Evolutionary conservation across 1,140 invertebrate genomes (phyloP).

Genomic region (Aphelenchoides besseyi): DNA sequence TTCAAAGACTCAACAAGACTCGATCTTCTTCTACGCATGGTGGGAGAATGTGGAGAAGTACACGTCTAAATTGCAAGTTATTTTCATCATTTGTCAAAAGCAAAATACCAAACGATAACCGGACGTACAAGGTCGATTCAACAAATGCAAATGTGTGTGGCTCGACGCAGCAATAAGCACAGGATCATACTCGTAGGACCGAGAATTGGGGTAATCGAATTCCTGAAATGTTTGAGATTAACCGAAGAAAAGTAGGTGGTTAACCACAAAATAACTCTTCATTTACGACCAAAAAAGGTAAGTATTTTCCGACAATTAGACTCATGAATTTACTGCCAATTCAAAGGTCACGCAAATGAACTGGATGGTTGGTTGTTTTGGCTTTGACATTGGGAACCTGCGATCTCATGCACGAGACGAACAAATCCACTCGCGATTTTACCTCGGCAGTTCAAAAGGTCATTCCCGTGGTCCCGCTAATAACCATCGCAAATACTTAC

Average conservation of each 20-base stretch:
- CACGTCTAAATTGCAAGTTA: neutral
- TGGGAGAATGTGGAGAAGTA: neutral
- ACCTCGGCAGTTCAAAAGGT: neutral
- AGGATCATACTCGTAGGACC: slow-evolving; percentile 20
- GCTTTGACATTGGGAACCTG: no score
- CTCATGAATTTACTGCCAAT: no score
- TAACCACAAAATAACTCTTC: no score
- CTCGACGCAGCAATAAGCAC: slow-evolving; percentile 22
- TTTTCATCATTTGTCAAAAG: no score
- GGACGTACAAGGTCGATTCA: slow-evolving; percentile 19
- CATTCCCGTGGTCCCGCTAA: neutral
- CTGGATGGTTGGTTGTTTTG: neutral
- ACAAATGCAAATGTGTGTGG: slow-evolving; percentile 19
- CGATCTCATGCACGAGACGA: no score
- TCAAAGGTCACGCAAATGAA: neutral
- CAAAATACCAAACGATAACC: slow-evolving; percentile 8
- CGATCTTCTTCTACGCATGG: slow-evolving; percentile 25
- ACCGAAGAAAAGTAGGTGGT: no score
- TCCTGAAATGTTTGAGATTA: slow-evolving; percentile 17
- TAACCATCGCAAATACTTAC: neutral
- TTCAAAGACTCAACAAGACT: slow-evolving; percentile 32
- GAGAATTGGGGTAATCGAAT: neutral
- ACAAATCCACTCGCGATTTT: neutral
- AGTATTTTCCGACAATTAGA: no score
- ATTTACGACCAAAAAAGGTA: no score